Percentiles rank a stretch among this genome's conserved stretches.
Conservation (phyloP, 1,140 invertebrate species). For the Nylanderia fulva region DNA sequence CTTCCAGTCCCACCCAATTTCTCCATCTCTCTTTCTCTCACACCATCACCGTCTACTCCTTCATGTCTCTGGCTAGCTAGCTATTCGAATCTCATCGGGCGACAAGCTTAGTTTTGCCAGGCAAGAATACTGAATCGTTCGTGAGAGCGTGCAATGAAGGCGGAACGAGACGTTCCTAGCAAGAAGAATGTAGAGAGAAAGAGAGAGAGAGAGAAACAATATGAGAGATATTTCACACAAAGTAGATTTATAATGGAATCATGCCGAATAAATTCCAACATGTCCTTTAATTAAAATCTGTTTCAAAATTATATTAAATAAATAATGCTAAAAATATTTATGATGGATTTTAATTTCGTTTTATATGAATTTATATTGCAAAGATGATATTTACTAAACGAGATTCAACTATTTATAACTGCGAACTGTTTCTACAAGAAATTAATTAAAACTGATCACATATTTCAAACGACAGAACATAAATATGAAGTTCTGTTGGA, state of each 20-base stretch:
- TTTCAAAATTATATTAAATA: not conserved
- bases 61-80: not conserved
- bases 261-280: not conserved
- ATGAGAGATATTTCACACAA: not conserved
- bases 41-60: not conserved
- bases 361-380: too few species aligned
- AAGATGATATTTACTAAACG: not conserved
- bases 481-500: not conserved
- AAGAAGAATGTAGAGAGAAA: not conserved
- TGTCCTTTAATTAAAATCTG: not conserved
- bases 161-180: not conserved
- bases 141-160: constrained; percentile 18
- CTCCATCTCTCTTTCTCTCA: not conserved
- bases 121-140: constrained; percentile 31
- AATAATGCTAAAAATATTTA: too few species aligned
- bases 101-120: constrained; percentile 42
- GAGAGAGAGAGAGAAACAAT: too few species aligned
- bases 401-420: not conserved
- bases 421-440: not conserved
- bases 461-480: not conserved
- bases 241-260: not conserved
- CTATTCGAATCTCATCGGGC: constrained; percentile 48
- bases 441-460: constrained; percentile 2
- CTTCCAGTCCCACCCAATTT: not conserved
- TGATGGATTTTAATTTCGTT: too few species aligned